A percentile compares a stretch with the other conserved stretches of the same genome.
phyloP scores from a whole-genome alignment of 1,140 invertebrate species.

The Euwallacea fornicatus region DNA sequence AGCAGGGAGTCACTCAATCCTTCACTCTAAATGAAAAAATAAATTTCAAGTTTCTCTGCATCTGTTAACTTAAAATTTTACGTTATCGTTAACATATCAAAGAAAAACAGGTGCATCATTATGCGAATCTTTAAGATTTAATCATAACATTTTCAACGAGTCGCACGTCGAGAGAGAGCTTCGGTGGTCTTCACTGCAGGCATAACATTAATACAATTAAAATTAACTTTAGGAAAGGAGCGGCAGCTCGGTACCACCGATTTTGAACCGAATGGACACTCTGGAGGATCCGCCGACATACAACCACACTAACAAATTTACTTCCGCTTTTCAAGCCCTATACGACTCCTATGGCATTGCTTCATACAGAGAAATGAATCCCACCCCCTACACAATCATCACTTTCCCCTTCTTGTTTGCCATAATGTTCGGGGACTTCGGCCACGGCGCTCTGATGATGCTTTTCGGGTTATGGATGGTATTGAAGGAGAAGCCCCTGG shows the following conservation, averaged over 20 bases:
- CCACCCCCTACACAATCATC: conserved; percentile 91
- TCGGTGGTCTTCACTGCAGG: neutral
- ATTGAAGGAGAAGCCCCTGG: conserved; percentile 83
- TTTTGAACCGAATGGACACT: conserved; percentile 94
- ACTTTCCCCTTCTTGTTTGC: conserved; percentile 94
- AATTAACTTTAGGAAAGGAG: conserved; percentile 61
- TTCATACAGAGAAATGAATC: conserved; percentile 96
- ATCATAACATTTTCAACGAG: neutral
- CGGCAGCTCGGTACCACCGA: conserved; percentile 94
- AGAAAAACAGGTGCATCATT: no score
- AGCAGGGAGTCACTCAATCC: no score
- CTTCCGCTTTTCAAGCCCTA: conserved; percentile 90
- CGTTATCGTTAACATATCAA: no score
- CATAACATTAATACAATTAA: neutral
- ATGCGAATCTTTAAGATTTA: neutral
- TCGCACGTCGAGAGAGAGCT: neutral
- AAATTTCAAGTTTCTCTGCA: no score
- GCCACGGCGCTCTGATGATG: conserved; percentile 87
- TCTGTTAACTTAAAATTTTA: no score
- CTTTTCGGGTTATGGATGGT: conserved; percentile 85
- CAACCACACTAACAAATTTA: conserved; percentile 98
- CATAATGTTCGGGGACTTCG: conserved; percentile 92
- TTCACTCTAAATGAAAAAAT: no score
- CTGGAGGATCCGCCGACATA: conserved; percentile 95
- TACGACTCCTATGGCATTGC: conserved; percentile 98